Base-by-base conservation (phyloP, 2,797 vertebrate genomes). In the Lutjanus argentimaculatus region DNA sequence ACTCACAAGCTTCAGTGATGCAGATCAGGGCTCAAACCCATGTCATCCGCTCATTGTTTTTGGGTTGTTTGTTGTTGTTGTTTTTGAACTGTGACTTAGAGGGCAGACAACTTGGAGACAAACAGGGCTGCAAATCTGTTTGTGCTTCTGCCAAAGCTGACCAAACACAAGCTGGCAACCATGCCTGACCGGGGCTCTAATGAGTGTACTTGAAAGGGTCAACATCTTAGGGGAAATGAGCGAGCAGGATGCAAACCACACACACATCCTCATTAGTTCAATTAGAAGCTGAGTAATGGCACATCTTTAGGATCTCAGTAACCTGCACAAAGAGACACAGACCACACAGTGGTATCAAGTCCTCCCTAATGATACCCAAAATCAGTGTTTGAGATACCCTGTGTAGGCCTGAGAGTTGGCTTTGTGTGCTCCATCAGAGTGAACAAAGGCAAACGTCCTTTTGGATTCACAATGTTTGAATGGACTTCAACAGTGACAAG, bases 81-180 rank as follows among this genome's bases (percentile, higher is more conserved):
- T 17, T 77, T 72, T 66, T 85, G 42, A 81, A 67, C 79, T 75
- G 71, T 59, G 82, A 82, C 70, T 73, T 57, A 0, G 63, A 73
- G 79, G 73, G 10, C 77, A 56, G 66, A 79, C 62, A 57, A 63
- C 30, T 58, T 14, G 52, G 71, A 78, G 80, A 69, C 72, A 72
- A 83, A 83, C 71, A 62, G 17, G 52, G 25, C 59, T 21, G 57
- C 13, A 51, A 16, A 62, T 69, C 65, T 46, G 69, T 84, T 75
- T 85, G 80, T 75, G 84, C 49, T 76, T n/a, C 66, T 78, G 83
- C 84, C 87, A 88, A 53, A 59, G 48, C 73, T 65, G 68, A 86
- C 72, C 78, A 84, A 72, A 81, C 74, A 73, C 56, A 66, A 59
- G 49, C 86, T 80, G 85, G 78, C 72, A 80, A 45, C 79, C 79